Evolutionary conservation across 2,888 invertebrate species (phyloP), one percentile per base, ranked within the genome.

Genomic region (Brachyptera risi): DNA sequence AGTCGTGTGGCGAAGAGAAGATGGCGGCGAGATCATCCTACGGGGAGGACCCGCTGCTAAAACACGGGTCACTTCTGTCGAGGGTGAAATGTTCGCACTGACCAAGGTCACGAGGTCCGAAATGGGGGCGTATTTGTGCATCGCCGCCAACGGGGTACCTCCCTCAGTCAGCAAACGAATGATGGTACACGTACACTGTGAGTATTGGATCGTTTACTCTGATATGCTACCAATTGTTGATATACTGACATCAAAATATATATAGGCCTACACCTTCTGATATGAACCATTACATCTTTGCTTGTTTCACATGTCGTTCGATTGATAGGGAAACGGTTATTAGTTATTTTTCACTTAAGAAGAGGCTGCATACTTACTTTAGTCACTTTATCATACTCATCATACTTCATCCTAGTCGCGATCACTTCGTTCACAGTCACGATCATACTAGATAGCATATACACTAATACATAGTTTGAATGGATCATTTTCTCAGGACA

Each of bases 161-260:
- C 92, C 92, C 35, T 86, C 91, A 44, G 92, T 92, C 73, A 92
- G 91, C 81, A 92, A 92, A 78, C 81, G 92, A 74, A 88, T 92
- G 83, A 91, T 90, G 88, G 83, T 92, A 64, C 91, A 91, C 76
- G 91, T 92, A 68, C 90, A 92, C 77, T 92, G 92, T 92, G 76
- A 91, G 92, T 90, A 79, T 66, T 15, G 64, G 38, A 40, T n/a
- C 59, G 21, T 49, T 24, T 47, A 38, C 11, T 56, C 24, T 23
- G n/a, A 51, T 35, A 26, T 21, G n/a, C n/a, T n/a, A n/a, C n/a
- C n/a, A n/a, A n/a, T n/a, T n/a, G n/a, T n/a, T n/a, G n/a, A n/a
- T n/a, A n/a, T n/a, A n/a, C n/a, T n/a, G n/a, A n/a, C n/a, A n/a
- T n/a, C n/a, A 56, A 1, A 60, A 35, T n/a, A 13, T 15, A 13